A percentile compares a stretch with the other conserved stretches of the same genome.
Conservation (phyloP, 2,888 invertebrate species). For the Drosophila siamana region DNA sequence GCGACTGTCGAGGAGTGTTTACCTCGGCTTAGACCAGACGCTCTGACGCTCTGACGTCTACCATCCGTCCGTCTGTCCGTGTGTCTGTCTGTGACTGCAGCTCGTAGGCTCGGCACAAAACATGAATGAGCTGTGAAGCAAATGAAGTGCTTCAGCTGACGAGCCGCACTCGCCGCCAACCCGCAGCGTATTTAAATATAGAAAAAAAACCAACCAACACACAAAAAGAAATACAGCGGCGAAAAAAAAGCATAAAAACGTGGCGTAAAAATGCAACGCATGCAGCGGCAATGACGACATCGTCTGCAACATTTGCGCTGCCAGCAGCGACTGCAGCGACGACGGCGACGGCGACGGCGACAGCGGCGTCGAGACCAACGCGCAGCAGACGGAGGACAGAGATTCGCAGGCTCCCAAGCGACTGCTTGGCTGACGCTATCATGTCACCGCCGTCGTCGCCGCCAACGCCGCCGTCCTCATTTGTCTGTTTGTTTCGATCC, state of each 20-base stretch:
- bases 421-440: slow-evolving; percentile 50
- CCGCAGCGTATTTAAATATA: slow-evolving; percentile 80
- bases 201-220: slow-evolving; percentile 49
- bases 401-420: slow-evolving; percentile 50
- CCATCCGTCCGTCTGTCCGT: slow-evolving; percentile 40
- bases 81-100: slow-evolving; percentile 39
- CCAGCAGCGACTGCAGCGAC: slow-evolving; percentile 22
- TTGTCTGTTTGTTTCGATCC: slow-evolving; percentile 66
- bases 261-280: slow-evolving; percentile 69
- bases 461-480: slow-evolving; percentile 76
- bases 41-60: slow-evolving; percentile 38
- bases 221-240: slow-evolving; percentile 18
- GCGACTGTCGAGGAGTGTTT: slow-evolving; percentile 68
- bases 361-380: slow-evolving; percentile 30
- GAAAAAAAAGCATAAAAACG: slow-evolving; percentile 42
- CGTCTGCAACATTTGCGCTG: slow-evolving; percentile 48
- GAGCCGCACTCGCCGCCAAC: slow-evolving; percentile 60
- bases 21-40: slow-evolving; percentile 75
- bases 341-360: slow-evolving; percentile 9
- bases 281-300: slow-evolving; percentile 61
- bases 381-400: slow-evolving; percentile 28
- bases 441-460: slow-evolving; percentile 72
- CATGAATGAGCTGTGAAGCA: slow-evolving; percentile 83
- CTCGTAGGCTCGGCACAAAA: slow-evolving; percentile 70
- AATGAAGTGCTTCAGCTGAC: slow-evolving; percentile 78